Base-by-base conservation (phyloP, 2,888 invertebrate species). In the Xanthorhoe spadicearia region DNA sequence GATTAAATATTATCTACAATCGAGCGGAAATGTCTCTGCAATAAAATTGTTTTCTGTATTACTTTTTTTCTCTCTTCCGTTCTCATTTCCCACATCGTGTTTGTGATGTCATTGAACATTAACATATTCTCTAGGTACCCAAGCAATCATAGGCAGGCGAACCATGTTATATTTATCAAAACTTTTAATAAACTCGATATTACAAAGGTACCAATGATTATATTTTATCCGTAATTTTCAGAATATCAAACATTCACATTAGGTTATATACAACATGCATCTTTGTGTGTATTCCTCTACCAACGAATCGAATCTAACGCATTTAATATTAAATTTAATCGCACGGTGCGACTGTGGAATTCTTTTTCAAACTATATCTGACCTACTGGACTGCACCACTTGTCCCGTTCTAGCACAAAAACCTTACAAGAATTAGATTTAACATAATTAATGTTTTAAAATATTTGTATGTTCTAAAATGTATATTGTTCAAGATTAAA, bases 1-100 rank as follows among this genome's bases (percentile, higher is more conserved):
- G 81, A 85, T 85, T 82, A 83, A 86, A 86, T 83, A 84, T 83
- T 84, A 87, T 86, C 82, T 84, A 66, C 74, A 78, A 81, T 83
- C 77, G 79, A 86, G 80, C 87, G 87, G 87, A 89, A 88, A 88
- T 85, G 86, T 83, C 83, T 79, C 73, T 79, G 83, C 82, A 84
- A 86, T 88, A 87, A 88, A 87, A 86, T 81, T 77, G 80, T 85
- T 83, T 85, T 83, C 82, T 85, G 81, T 80, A 82, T 79, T 74
- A 82, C 79, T 83, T 83, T 84, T n/a, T 87, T 85, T 85, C 78
- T 77, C 74, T 81, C 80, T 84, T 87, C 86, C 87, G 86, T 83
- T 87, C 87, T 82, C 80, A 77, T 84, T 87, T 79, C 76, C 72
- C 68, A 76, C 74, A 76, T 82, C 79, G 76, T 81, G 78, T 83